These are phyloP conservation scores for Eulemur coronatus DNA, from an alignment of 2,797 vertebrate genomes.

Conservation along the genomic window DNA sequence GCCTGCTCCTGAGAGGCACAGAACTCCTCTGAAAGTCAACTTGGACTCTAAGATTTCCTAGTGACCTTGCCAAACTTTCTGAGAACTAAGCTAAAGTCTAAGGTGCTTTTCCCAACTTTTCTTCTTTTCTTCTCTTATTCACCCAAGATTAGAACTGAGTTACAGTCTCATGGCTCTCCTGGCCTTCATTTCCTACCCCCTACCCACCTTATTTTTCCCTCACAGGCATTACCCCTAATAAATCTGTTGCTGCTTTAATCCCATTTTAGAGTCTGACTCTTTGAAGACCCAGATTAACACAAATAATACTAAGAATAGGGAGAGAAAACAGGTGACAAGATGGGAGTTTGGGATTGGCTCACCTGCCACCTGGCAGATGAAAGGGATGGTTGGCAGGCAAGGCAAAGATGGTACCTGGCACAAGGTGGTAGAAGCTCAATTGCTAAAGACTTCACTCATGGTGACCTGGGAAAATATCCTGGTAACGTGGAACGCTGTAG, in stretches of 20 bases:
- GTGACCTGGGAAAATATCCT: not conserved
- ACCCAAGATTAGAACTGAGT: not conserved
- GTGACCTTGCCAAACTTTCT: not conserved
- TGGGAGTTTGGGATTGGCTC: not conserved
- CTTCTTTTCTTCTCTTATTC: not conserved
- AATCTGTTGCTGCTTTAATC: not conserved
- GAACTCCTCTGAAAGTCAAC: not conserved
- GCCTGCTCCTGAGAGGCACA: not conserved
- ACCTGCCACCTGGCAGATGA: not conserved
- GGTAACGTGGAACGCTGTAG: not conserved
- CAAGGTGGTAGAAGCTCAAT: not conserved
- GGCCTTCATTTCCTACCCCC: not conserved
- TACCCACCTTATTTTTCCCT: not conserved
- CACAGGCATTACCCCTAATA: not conserved
- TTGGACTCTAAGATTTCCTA: not conserved
- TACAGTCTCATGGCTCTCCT: not conserved
- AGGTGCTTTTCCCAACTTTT: not conserved
- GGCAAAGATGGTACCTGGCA: not conserved
- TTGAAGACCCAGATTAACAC: not conserved
- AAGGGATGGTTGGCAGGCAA: not conserved
- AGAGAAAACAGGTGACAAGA: not conserved
- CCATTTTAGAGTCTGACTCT: not conserved
- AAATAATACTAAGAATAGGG: not conserved
- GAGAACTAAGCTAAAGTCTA: slow-evolving; percentile 6
- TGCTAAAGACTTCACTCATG: not conserved